Evolutionary conservation across 1,140 invertebrate species (phyloP).

Genomic region (Scaptomyza graminum): DNA sequence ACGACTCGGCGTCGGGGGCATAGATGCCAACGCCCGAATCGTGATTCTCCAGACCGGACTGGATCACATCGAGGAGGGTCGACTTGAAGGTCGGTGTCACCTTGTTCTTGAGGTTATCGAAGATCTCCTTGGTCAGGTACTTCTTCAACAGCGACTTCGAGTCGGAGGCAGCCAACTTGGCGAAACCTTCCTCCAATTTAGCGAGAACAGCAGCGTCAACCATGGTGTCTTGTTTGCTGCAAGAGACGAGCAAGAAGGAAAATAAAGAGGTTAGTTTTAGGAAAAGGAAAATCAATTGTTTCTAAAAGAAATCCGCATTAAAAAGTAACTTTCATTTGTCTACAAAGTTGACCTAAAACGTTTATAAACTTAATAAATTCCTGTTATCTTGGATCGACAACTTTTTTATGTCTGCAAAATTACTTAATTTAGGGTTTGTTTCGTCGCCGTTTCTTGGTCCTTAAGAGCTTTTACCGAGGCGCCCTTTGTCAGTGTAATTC

Average conservation of each 20-base stretch:
- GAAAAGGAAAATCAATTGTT: no score
- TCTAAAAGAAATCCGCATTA: no score
- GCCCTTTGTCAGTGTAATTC: not conserved
- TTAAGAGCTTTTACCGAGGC: no score
- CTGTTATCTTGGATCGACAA: not conserved
- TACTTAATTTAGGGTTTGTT: constrained; percentile 1
- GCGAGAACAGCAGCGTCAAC: constrained; percentile 94
- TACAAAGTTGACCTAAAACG: no score
- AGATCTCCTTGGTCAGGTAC: constrained; percentile 94
- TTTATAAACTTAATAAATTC: no score
- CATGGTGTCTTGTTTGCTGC: constrained; percentile 90
- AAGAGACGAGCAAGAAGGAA: constrained; percentile 73
- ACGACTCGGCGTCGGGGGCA: constrained; percentile 96
- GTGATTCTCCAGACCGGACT: constrained; percentile 95
- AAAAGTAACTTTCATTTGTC: no score
- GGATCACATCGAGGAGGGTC: constrained; percentile 95
- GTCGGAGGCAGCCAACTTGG: constrained; percentile 93
- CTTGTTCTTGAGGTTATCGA: constrained; percentile 94
- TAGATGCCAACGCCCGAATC: constrained; percentile 98
- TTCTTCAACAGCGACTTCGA: constrained; percentile 98
- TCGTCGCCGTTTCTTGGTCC: not conserved
- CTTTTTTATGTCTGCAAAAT: not conserved
- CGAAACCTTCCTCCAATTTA: constrained; percentile 95
- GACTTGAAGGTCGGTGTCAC: constrained; percentile 95
- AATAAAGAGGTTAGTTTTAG: constrained; percentile 12